phyloP scores from a whole-genome alignment of 2,888 invertebrate genomes.

The Elysia crispata region DNA sequence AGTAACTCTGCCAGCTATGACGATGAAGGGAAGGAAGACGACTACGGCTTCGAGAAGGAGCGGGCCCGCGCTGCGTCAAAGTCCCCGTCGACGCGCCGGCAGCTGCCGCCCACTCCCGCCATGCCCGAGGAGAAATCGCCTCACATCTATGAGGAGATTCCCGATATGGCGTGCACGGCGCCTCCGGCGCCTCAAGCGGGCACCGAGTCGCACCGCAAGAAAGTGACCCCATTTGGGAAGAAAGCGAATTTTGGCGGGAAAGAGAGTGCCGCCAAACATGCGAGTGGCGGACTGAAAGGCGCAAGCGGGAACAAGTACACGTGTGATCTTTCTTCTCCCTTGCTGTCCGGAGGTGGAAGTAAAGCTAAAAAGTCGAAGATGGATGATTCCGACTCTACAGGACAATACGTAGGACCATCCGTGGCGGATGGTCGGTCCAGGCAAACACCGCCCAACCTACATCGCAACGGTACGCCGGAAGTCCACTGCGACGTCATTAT shows the following conservation, averaged over 20 bases:
- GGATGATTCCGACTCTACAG: background rate
- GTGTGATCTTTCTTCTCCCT: background rate
- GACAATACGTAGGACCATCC: constrained; percentile 22
- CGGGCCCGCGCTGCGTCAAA: constrained; percentile 38
- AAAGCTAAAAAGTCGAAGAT: background rate
- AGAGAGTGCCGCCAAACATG: background rate
- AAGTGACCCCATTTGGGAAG: too few species aligned
- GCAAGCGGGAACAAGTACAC: background rate
- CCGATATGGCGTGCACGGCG: constrained; percentile 41
- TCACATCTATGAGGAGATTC: constrained; percentile 57
- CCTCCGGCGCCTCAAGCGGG: constrained; percentile 39
- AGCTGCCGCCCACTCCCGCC: constrained; percentile 49
- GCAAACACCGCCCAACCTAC: constrained; percentile 38
- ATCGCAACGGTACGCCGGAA: constrained; percentile 43
- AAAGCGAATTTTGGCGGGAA: too few species aligned
- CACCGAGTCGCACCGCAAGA: background rate
- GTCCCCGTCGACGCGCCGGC: constrained; percentile 42
- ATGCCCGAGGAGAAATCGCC: constrained; percentile 52
- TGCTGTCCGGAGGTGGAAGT: too few species aligned
- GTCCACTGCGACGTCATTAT: constrained; percentile 49
- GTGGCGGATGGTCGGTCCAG: constrained; percentile 49
- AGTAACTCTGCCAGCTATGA: constrained; percentile 21
- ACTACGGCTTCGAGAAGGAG: constrained; percentile 52
- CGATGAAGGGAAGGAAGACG: constrained; percentile 47
- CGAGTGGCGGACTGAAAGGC: background rate